Conservation (phyloP, 2,113 vertebrate genomes). For the Carassius gibelio region DNA sequence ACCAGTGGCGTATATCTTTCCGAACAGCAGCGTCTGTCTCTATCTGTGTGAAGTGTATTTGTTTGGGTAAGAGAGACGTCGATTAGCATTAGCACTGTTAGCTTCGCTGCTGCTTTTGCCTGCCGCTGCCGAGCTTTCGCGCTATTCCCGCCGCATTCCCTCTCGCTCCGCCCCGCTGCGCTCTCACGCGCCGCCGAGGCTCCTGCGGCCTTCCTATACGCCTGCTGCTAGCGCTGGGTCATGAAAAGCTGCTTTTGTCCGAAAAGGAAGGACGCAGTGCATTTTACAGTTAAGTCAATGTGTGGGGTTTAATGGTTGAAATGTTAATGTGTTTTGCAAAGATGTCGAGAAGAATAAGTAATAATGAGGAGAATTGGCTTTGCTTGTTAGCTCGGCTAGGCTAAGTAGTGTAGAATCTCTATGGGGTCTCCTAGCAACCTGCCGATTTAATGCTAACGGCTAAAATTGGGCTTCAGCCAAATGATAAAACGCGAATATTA, state of each 20-base stretch:
- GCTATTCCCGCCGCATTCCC: slow-evolving; percentile 56
- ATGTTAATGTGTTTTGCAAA: not conserved
- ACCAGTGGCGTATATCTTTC: not conserved
- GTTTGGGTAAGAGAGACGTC: slow-evolving; percentile 63
- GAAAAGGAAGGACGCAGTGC: slow-evolving; percentile 69
- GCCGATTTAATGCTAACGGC: slow-evolving; percentile 20
- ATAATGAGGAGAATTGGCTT: not conserved
- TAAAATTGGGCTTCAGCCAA: not conserved
- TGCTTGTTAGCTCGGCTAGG: not conserved
- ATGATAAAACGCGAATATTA: not conserved
- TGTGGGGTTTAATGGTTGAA: not conserved
- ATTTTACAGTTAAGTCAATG: slow-evolving; percentile 74
- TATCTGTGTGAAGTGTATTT: slow-evolving; percentile 46
- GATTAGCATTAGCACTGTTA: slow-evolving; percentile 46
- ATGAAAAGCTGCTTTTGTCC: slow-evolving; percentile 78
- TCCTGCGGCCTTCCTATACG: slow-evolving; percentile 16
- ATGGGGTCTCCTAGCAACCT: slow-evolving; percentile 39
- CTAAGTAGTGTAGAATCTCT: slow-evolving; percentile 10
- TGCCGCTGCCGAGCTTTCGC: slow-evolving; percentile 46
- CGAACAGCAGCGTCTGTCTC: slow-evolving; percentile 45
- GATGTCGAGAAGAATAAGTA: not conserved
- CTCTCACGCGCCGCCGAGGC: slow-evolving; percentile 59
- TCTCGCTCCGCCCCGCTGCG: slow-evolving; percentile 53
- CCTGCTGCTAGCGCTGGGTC: slow-evolving; percentile 55
- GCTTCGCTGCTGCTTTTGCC: slow-evolving; percentile 57